phyloP scores from a whole-genome alignment of 2,888 invertebrate species.

The Hydrotaea cyrtoneurina region DNA sequence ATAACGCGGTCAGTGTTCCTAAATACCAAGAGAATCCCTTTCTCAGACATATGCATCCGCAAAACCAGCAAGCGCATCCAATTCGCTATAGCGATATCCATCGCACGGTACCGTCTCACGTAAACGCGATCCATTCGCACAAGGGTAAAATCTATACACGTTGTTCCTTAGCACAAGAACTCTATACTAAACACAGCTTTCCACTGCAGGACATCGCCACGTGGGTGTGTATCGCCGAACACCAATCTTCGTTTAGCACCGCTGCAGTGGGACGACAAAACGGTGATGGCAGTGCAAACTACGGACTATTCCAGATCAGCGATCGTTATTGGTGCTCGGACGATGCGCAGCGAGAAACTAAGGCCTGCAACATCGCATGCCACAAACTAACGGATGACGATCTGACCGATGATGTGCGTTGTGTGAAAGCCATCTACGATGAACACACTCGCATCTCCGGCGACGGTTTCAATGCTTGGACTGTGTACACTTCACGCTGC shows the following conservation, averaged over 20 bases:
- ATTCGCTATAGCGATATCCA: constrained; percentile 31
- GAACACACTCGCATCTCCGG: constrained; percentile 87
- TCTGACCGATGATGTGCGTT: constrained; percentile 86
- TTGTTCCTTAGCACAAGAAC: constrained; percentile 87
- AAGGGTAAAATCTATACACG: constrained; percentile 84
- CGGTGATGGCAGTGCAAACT: constrained; percentile 83
- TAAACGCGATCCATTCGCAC: background rate
- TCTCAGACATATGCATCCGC: background rate
- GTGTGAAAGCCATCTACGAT: constrained; percentile 84
- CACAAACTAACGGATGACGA: constrained; percentile 85
- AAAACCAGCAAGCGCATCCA: background rate
- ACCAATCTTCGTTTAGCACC: constrained; percentile 87
- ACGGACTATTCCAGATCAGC: constrained; percentile 88
- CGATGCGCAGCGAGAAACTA: constrained; percentile 78
- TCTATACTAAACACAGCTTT: constrained; percentile 83
- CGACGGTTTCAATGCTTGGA: constrained; percentile 89
- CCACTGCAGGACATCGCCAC: constrained; percentile 82
- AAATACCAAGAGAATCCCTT: too few relatives aligned
- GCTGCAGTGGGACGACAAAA: constrained; percentile 82
- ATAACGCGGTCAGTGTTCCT: background rate
- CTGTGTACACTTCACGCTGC: constrained; percentile 85
- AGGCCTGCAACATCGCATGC: constrained; percentile 85
- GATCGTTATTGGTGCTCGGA: constrained; percentile 87
- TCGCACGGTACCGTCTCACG: background rate
- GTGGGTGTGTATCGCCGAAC: constrained; percentile 88